Evolutionary conservation across 2,113 vertebrate genomes (phyloP).

Genomic region (Natator depressus): DNA sequence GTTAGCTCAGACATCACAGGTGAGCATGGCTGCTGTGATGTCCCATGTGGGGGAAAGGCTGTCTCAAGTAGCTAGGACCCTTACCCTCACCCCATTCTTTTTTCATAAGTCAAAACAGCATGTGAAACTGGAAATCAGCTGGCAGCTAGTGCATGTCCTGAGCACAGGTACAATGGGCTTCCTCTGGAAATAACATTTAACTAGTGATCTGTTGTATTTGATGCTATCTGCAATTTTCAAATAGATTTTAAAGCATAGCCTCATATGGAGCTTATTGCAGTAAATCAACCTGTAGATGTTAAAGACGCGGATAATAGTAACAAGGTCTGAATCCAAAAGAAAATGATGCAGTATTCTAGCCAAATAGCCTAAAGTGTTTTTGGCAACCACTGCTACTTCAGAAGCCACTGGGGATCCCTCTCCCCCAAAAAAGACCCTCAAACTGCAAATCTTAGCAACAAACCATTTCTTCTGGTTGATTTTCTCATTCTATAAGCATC

Average conservation of each 20-base stretch:
- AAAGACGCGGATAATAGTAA: fast-evolving
- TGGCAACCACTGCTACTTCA: neutral
- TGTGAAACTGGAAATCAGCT: neutral
- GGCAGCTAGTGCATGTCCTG: neutral
- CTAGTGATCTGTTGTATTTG: neutral
- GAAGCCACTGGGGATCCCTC: neutral
- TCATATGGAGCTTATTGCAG: fast-evolving
- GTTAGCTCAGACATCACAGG: neutral
- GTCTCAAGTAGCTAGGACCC: neutral
- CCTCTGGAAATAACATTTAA: neutral
- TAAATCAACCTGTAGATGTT: neutral
- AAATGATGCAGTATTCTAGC: fast-evolving
- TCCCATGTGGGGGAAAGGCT: neutral
- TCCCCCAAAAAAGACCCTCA: neutral
- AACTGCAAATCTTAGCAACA: neutral
- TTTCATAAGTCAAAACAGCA: neutral
- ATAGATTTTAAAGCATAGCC: fast-evolving
- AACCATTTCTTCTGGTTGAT: neutral
- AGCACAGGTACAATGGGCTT: fast-evolving
- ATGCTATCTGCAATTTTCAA: neutral
- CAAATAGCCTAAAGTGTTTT: neutral
- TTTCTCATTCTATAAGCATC: fast-evolving
- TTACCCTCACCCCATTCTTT: neutral
- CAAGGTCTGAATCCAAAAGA: neutral
- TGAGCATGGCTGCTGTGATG: neutral